These are phyloP conservation scores for Loris lydekkerianus DNA, from an alignment of 2,797 vertebrate genomes.

Conservation along the genomic window DNA sequence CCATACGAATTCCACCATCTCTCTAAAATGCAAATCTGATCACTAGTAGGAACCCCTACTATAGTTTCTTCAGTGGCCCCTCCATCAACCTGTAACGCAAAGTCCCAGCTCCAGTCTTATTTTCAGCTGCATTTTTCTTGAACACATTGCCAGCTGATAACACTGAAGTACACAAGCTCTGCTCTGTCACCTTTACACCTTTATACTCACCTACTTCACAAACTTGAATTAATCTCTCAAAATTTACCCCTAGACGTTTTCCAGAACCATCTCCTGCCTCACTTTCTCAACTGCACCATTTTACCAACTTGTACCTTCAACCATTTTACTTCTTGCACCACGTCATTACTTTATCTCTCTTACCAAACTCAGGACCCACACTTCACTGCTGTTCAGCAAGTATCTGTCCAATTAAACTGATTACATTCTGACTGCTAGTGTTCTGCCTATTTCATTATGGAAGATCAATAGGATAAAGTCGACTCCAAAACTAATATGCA, in stretches of 20 bases:
- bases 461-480: slow-evolving; percentile 30
- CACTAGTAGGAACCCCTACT: neutral
- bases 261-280: neutral
- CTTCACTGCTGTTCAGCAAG: neutral
- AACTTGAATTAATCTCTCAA: slow-evolving; percentile 26
- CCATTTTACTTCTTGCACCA: neutral
- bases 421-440: neutral
- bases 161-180: neutral
- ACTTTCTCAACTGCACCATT: neutral
- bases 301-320: neutral
- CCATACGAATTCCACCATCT: neutral
- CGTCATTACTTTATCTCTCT: neutral
- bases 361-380: neutral
- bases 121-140: neutral
- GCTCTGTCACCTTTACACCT: neutral
- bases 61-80: neutral
- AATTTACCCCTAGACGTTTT: slow-evolving; percentile 15
- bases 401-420: slow-evolving; percentile 37
- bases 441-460: neutral
- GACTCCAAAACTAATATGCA: neutral
- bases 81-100: neutral
- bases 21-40: slow-evolving; percentile 42
- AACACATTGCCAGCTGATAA: slow-evolving; percentile 3
- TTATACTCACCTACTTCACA: neutral
- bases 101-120: neutral